Base-by-base conservation (phyloP, 2,113 vertebrate genomes). In the Vidua chalybeata region DNA sequence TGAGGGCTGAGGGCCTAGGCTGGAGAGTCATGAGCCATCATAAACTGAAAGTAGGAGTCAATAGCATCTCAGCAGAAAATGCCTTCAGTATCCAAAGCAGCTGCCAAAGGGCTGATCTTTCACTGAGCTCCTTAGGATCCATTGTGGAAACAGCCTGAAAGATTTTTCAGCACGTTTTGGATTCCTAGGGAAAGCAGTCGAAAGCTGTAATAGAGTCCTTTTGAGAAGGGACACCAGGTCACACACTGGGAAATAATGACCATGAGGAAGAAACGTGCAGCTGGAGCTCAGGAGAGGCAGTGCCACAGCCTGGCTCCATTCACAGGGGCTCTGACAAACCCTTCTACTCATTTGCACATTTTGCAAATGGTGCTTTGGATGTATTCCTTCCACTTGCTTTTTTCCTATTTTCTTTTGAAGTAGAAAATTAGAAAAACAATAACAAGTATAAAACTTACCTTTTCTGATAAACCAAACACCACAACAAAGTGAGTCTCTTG, bases 51-150 rank as follows among this genome's bases (percentile, higher is more conserved):
- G 22, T 31, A 68, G 8, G 13, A 67, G 16, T 22, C 43, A 52
- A 17, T 30, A 81, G 26, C 22, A 43, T 22, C 20, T 58, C 43
- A 73, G 28, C 28, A 41, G 48, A 85, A 85, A 67, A 22, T 13
- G 5, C 8, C 26, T 35, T 10, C 0, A 0, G 7, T 17, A 46
- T 8, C 30, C 55, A 56, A n/a, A 56, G 31, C 55, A 56, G 20
- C 55, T 56, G 31, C 19, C 39, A 52, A 67, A 77, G 7, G 20
- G 10, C 28, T 52, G 58, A 51, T 19, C 10, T 69, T 82, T 55
- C 49, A 20, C 37, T 27, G 56, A 58, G 11, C n/a, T 83, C 16
- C 26, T 43, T n/a, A 26, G 10, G 67, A 79, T 31, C 19, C 16
- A 33, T 22, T 49, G 41, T 7, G 22, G n/a, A 74, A 78, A 79